Base-by-base conservation (phyloP, 2,113 vertebrate genomes). In the Lampris megalopsis region DNA sequence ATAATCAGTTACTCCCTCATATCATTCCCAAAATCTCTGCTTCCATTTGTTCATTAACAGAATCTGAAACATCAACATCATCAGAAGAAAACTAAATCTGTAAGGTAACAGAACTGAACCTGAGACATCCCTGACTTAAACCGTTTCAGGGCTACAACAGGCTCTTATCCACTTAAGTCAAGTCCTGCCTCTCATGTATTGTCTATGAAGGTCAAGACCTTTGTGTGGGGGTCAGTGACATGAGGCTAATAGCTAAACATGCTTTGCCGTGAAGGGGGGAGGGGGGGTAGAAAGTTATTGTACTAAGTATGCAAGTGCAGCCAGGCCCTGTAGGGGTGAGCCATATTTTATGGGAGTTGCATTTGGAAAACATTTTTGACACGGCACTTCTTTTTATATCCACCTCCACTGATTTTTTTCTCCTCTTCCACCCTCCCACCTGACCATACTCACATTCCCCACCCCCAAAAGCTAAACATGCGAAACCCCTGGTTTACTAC, bases 381-480 rank as follows among this genome's bases (percentile, higher is more conserved):
- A 84, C 63, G 68, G 73, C 54, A 71, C 82, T 86, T 87, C 84
- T 88, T 80, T 67, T 80, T 73, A 80, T 66, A 68, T 60, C 38
- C 80, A 73, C 36, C 74, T 48, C 37, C 36, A 10, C 67, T 71
- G 62, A 53, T 74, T 77, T 65, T 43, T 50, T 57, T 24, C 67
- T 64, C 68, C 83, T 80, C 74, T 83, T 65, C 63, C 66, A 58
- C 60, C 71, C 53, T 79, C 61, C 63, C 13, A 37, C 60, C 43
- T 13, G 43, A 52, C 52, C 54, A 56, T 83, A 79, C 73, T 63
- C 45, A 35, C 60, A 84, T 80, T 66, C 78, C 62, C 75, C 63
- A 95, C 94, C 95, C 95, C 94, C 95, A 95, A 95, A 94, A 89
- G 75, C 83, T 91, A 89, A 94, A 95, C 93, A 94, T 93, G 89